Percentiles rank a stretch among this genome's conserved stretches.
These are phyloP conservation scores for Microtus richardsoni DNA, from an alignment of 2,113 vertebrate species.

Conservation along the genomic window DNA sequence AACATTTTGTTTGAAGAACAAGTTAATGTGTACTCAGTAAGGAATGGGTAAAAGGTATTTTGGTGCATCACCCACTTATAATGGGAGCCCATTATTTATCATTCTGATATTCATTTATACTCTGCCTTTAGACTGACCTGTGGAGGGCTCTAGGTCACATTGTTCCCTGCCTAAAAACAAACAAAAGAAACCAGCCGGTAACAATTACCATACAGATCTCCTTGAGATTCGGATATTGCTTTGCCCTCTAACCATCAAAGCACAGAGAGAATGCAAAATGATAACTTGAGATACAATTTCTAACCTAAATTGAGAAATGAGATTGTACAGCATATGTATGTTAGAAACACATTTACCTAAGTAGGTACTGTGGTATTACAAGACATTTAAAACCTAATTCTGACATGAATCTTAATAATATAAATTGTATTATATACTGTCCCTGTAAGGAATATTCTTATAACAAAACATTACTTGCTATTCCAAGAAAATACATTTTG, in stretches of 20 bases:
- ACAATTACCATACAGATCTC: constrained; percentile 87
- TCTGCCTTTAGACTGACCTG: constrained; percentile 89
- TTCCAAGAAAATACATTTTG: constrained; percentile 30
- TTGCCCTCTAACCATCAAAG: constrained; percentile 88
- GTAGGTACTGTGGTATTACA: background rate
- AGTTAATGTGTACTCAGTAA: constrained; percentile 79
- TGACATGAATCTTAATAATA: background rate
- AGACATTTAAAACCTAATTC: constrained; percentile 16
- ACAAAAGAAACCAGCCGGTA: constrained; percentile 89
- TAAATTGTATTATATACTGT: background rate
- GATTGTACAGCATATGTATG: constrained; percentile 74
- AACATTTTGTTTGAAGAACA: constrained; percentile 68
- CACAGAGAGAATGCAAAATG: constrained; percentile 79
- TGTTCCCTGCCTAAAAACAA: constrained; percentile 84
- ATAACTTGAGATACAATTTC: constrained; percentile 61
- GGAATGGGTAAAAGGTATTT: constrained; percentile 88
- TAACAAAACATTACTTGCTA: background rate
- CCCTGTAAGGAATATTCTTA: background rate
- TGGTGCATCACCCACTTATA: constrained; percentile 91
- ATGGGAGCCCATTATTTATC: constrained; percentile 92
- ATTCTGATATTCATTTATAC: constrained; percentile 91
- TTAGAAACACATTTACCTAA: background rate
- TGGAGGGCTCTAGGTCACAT: constrained; percentile 88
- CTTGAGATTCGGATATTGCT: constrained; percentile 87
- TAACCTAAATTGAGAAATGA: constrained; percentile 71